Evolutionary conservation across 2,888 invertebrate species (phyloP).

Genomic region (Drosophila falleni): DNA sequence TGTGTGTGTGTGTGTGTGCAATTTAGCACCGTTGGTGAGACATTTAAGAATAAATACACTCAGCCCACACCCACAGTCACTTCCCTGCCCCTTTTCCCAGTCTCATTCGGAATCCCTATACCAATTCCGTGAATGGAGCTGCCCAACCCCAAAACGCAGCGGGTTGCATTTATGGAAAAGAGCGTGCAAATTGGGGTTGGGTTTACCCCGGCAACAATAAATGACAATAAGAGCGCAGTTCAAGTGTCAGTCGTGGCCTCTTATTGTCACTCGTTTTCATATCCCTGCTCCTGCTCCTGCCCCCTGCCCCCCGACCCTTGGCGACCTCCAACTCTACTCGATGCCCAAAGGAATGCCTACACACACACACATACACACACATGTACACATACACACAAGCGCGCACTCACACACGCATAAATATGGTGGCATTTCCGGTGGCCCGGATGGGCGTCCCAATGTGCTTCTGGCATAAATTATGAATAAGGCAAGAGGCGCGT

Average conservation of each 20-base stretch:
- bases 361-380: slow-evolving; percentile 42
- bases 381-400: slow-evolving; percentile 24
- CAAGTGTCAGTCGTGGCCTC: slow-evolving; percentile 80
- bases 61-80: neutral
- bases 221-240: slow-evolving; percentile 80
- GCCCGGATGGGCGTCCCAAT: slow-evolving; percentile 64
- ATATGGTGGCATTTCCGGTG: slow-evolving; percentile 78
- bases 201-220: slow-evolving; percentile 68
- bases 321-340: slow-evolving; percentile 35
- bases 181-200: slow-evolving; percentile 79
- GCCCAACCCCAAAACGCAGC: slow-evolving; percentile 45
- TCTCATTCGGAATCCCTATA: slow-evolving; percentile 26
- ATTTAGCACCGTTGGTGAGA: slow-evolving; percentile 77
- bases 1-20: slow-evolving; percentile 68
- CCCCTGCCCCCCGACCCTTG: slow-evolving; percentile 5
- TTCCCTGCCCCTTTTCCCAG: slow-evolving; percentile 24
- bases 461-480: slow-evolving; percentile 82
- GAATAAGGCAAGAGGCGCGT: slow-evolving; percentile 70
- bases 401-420: slow-evolving; percentile 47
- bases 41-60: slow-evolving; percentile 54
- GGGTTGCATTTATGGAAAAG: slow-evolving; percentile 73
- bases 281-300: slow-evolving; percentile 20
- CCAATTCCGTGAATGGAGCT: slow-evolving; percentile 43
- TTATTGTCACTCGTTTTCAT: slow-evolving; percentile 78
- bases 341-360: slow-evolving; percentile 74